Evolutionary conservation across 2,797 vertebrate species (phyloP).

Genomic region (Neosalanx taihuensis): DNA sequence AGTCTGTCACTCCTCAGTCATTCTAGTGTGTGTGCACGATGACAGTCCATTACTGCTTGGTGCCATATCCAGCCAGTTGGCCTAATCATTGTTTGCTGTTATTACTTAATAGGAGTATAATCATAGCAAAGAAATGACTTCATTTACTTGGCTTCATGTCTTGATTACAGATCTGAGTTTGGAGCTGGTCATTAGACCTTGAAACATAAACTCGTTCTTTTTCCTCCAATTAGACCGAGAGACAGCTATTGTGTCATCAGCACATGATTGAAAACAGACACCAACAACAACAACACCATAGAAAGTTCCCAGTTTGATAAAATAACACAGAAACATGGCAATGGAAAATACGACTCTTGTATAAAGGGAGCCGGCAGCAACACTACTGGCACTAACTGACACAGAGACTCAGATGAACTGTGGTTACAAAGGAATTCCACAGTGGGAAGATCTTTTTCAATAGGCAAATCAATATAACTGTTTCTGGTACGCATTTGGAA

Average conservation of each 20-base stretch:
- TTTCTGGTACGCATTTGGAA: neutral
- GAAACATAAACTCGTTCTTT: constrained; percentile 59
- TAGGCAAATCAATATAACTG: neutral
- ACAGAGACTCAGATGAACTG: constrained; percentile 22
- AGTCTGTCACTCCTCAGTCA: constrained; percentile 1
- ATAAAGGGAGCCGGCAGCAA: constrained; percentile 42
- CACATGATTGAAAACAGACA: constrained; percentile 66
- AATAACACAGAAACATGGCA: constrained; percentile 2
- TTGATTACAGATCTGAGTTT: constrained; percentile 53
- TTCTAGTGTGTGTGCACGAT: constrained; percentile 1
- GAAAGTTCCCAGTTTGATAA: constrained; percentile 25
- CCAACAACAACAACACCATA: constrained; percentile 44
- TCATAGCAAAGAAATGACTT: constrained; percentile 47
- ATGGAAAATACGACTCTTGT: constrained; percentile 48
- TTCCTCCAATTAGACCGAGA: constrained; percentile 36
- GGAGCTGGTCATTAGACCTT: constrained; percentile 45
- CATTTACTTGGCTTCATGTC: constrained; percentile 42
- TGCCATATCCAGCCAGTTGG: neutral
- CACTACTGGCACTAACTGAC: constrained; percentile 22
- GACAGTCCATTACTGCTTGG: neutral
- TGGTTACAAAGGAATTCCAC: constrained; percentile 11
- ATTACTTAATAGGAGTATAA: constrained; percentile 41
- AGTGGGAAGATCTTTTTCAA: neutral
- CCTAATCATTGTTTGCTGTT: neutral
- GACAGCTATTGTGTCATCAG: constrained; percentile 50